A percentile compares a stretch with the other conserved stretches of the same genome.
Evolutionary conservation across 2,888 invertebrate genomes (phyloP).

Genomic region (Agriopis marginaria): DNA sequence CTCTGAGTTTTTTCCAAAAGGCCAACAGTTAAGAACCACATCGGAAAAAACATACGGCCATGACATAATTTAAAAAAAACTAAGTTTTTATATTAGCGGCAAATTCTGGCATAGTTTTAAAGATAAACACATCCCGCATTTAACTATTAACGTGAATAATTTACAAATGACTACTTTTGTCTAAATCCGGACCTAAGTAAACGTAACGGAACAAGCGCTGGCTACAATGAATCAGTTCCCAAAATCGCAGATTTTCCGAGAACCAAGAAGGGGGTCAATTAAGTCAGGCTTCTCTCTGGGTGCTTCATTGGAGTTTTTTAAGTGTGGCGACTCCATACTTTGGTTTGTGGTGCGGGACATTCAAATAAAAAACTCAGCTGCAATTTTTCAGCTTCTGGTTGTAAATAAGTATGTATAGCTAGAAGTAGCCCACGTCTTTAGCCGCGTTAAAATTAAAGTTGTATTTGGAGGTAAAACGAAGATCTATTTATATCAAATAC

Average conservation of each 20-base stretch:
- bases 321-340: conserved; percentile 15
- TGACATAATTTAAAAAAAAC: too few species aligned
- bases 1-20: too few species aligned
- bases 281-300: conserved; percentile 24
- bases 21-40: too few species aligned
- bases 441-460: too few species aligned
- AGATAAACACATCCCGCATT: not conserved
- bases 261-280: conserved; percentile 43
- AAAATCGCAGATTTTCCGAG: conserved; percentile 34
- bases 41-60: too few species aligned
- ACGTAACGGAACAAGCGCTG: conserved; percentile 19
- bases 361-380: not conserved
- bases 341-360: not conserved
- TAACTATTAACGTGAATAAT: too few species aligned
- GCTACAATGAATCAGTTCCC: conserved; percentile 25
- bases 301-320: conserved; percentile 34
- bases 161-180: too few species aligned
- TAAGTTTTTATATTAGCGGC: not conserved
- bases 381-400: not conserved
- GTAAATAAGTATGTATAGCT: too few species aligned
- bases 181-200: not conserved
- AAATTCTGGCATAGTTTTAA: not conserved
- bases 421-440: too few species aligned
- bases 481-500: too few species aligned
- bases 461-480: too few species aligned